phyloP scores from a whole-genome alignment of 1,140 invertebrate species.

The Danaus melanippus region DNA sequence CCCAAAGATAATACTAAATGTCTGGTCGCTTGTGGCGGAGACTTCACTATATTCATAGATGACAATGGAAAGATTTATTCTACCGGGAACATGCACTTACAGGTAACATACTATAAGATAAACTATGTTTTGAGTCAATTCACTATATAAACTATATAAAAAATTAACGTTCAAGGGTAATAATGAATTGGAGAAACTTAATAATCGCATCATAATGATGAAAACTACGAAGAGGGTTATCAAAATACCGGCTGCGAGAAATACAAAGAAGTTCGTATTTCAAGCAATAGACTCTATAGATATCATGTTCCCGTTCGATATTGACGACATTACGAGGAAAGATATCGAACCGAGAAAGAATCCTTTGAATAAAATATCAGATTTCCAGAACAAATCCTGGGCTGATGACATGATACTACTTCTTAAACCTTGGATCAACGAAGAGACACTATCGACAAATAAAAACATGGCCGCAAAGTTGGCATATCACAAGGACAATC shows the following conservation, averaged over 20 bases:
- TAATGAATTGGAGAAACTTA: constrained; percentile 43
- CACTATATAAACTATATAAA: too few species aligned
- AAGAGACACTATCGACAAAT: constrained; percentile 35
- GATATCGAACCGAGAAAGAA: constrained; percentile 42
- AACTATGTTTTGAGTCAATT: neutral
- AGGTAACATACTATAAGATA: constrained; percentile 27
- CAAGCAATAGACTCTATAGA: constrained; percentile 49
- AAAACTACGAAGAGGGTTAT: constrained; percentile 64
- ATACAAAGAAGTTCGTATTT: constrained; percentile 54
- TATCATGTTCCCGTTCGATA: constrained; percentile 54
- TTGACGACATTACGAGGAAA: constrained; percentile 39
- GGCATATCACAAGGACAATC: constrained; percentile 43
- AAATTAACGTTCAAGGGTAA: constrained; percentile 25
- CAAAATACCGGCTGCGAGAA: constrained; percentile 51
- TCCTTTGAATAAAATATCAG: constrained; percentile 35
- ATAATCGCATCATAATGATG: constrained; percentile 59
- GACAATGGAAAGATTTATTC: constrained; percentile 50
- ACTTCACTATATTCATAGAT: constrained; percentile 56
- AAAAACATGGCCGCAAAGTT: constrained; percentile 56
- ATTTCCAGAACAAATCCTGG: constrained; percentile 59
- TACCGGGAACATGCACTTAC: constrained; percentile 45
- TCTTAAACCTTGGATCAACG: constrained; percentile 51
- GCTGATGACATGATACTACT: constrained; percentile 49
- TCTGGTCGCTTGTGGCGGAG: constrained; percentile 54
- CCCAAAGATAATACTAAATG: constrained; percentile 31